These are phyloP conservation scores for Campylomormyrus numenius DNA, from an alignment of 2,113 vertebrate species.

Conservation along the genomic window DNA sequence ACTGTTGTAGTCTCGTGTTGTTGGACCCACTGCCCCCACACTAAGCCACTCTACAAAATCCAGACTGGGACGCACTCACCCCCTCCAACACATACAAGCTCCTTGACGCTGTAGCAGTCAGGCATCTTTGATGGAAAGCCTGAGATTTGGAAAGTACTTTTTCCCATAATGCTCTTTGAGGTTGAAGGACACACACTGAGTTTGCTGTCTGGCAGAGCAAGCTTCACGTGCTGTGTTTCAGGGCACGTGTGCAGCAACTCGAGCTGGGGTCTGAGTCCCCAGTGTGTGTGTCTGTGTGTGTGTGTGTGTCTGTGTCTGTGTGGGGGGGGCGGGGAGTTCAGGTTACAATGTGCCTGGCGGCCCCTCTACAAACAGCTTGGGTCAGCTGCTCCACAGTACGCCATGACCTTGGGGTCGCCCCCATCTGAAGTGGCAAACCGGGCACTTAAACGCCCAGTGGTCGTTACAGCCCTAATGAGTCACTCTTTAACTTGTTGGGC, in stretches of 20 bases:
- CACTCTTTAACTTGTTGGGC: conserved; percentile 58
- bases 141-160: neutral
- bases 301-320: neutral
- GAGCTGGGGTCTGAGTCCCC: neutral
- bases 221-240: neutral
- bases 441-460: conserved; percentile 16
- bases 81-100: neutral
- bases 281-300: neutral
- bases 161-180: neutral
- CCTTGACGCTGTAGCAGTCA: neutral
- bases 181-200: neutral
- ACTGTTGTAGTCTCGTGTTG: neutral
- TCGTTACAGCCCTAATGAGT: conserved; percentile 49
- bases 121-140: neutral
- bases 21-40: neutral
- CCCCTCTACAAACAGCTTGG: neutral
- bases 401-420: neutral
- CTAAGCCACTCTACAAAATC: neutral
- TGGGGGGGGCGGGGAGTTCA: neutral
- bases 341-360: neutral
- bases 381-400: neutral
- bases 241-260: neutral
- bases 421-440: neutral
- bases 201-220: neutral
- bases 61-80: neutral